Base-by-base conservation (phyloP, 2,797 vertebrate genomes). In the Gouania willdenowi region DNA sequence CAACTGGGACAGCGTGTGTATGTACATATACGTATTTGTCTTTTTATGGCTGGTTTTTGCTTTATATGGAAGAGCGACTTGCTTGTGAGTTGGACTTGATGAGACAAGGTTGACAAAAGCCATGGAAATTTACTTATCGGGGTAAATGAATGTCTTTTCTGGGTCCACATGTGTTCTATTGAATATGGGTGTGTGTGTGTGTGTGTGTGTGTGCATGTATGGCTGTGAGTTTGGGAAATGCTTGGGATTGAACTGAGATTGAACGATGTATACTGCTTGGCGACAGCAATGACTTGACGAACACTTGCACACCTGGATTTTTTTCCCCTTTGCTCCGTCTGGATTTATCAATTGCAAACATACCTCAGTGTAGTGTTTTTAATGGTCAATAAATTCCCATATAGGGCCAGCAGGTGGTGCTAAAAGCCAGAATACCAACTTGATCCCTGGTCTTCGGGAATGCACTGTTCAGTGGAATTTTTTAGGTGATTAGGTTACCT, bases 91-190 rank as follows among this genome's bases (percentile, higher is more conserved):
- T 51, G 62, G 64, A 63, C 42, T 19, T 31, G 42, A 33, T 45
- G 83, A 82, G 54, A 74, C 78, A 67, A 56, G 76, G 42, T 68
- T 82, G 24, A 88, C n/a, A 88, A 90, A 86, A 92, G 90, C 91
- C 91, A 94, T 92, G 79, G 82, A 77, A 87, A 84, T 81, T 86
- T 88, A 83, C 88, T 91, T 91, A 91, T 89, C 89, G 85, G 92
- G 89, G 49, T 80, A 89, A 88, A 79, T 78, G 87, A 88, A 83
- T 81, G 69, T 87, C 83, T 83, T 84, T 64, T 59, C 79, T 75
- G 86, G 86, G 86, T 87, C 87, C 68, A 67, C 77, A 80, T 89
- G 67, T 87, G 68, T 85, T n/a, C n/a, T n/a, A 47, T 58, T 69
- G 22, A 52, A 71, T 62, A 8, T 50, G 51, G 24, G 11, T 15